phyloP scores from a whole-genome alignment of 2,797 vertebrate genomes.

The Tokudaia tokunoshimensis region DNA sequence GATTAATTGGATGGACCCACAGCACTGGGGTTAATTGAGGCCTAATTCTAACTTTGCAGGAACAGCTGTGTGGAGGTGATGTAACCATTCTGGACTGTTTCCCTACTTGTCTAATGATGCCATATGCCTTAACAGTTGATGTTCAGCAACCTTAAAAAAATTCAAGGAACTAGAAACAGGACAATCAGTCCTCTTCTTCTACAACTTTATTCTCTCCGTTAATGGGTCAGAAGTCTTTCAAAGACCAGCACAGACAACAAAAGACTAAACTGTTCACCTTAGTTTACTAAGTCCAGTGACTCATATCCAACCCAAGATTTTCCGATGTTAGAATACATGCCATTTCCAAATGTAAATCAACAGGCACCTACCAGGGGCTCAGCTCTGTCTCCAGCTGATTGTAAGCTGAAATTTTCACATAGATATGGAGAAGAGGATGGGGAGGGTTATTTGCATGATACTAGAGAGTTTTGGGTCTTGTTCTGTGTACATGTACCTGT shows the following conservation, averaged over 20 bases:
- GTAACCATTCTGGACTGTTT: neutral
- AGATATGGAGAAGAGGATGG: neutral
- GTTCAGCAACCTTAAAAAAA: neutral
- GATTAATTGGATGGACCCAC: neutral
- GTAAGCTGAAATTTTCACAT: neutral
- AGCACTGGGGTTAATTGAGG: neutral
- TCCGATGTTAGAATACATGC: neutral
- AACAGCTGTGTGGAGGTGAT: neutral
- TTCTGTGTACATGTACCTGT: neutral
- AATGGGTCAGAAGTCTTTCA: neutral
- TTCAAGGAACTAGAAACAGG: neutral
- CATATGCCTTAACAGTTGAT: neutral
- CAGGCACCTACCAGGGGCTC: neutral
- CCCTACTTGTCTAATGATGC: neutral
- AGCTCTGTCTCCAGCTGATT: neutral
- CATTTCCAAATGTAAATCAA: neutral
- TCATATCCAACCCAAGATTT: conserved; percentile 28
- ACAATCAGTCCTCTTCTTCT: neutral
- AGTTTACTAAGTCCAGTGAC: neutral
- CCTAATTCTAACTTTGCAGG: neutral
- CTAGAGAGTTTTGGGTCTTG: neutral
- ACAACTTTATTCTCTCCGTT: neutral
- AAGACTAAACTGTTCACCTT: neutral
- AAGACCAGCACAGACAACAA: neutral
- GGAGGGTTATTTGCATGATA: neutral